Evolutionary conservation across 2,888 invertebrate species (phyloP).

Genomic region (Plebejus anna): DNA sequence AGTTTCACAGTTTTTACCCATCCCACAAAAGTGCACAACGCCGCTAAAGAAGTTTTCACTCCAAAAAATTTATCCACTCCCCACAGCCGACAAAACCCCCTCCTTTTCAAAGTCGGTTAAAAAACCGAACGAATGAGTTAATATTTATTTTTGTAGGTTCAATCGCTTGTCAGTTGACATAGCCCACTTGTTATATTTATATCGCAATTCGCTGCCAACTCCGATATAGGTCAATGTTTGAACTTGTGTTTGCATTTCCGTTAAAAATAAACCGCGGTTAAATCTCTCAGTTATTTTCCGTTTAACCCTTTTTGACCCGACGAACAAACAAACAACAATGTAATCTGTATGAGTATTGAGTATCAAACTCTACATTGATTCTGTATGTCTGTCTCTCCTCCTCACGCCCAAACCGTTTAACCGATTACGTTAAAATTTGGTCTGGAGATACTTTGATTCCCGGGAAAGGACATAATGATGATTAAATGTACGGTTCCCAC

Average conservation of each 20-base stretch:
- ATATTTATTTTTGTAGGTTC: background rate
- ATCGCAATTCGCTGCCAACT: background rate
- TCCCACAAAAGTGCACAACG: too few species aligned
- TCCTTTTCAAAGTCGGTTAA: background rate
- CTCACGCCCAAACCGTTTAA: too few species aligned
- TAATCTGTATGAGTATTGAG: background rate
- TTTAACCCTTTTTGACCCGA: background rate
- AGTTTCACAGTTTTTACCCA: too few species aligned
- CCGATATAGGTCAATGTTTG: constrained; percentile 26
- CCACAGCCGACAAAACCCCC: background rate
- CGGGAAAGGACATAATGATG: too few species aligned
- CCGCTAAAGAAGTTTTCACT: too few species aligned
- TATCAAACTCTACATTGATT: background rate
- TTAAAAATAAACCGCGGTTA: constrained; percentile 16
- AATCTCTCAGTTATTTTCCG: background rate
- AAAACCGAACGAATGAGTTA: background rate
- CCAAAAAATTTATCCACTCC: too few species aligned
- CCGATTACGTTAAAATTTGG: too few species aligned
- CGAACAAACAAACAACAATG: constrained; percentile 21
- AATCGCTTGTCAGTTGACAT: constrained; percentile 2
- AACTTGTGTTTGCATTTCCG: constrained; percentile 27
- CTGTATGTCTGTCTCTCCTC: too few species aligned
- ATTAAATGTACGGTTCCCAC: too few species aligned
- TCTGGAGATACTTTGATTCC: too few species aligned
- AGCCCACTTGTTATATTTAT: constrained; percentile 15